Base-by-base conservation (phyloP, 2,113 vertebrate species). In the Rana temporaria region DNA sequence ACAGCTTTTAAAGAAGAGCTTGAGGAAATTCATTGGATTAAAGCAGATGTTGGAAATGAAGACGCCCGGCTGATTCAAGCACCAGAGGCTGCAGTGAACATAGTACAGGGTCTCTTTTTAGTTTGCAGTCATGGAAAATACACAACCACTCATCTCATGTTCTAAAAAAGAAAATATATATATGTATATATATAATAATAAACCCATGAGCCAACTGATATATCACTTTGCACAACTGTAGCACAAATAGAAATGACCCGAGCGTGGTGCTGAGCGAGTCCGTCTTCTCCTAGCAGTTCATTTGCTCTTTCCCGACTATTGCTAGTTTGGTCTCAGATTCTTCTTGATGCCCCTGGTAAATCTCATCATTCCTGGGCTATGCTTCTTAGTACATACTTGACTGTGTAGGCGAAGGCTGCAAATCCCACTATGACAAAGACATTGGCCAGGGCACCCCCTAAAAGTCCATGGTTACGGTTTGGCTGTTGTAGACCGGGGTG, bases 391-490 rank as follows among this genome's bases (percentile, higher is more conserved):
- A 99, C 97, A 3, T 97, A 99, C 89, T 98, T 99, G 83, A 99
- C 98, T 42, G 98, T 99, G 93, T 99, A 99, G 87, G 98, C 98
- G 7, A 99, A 99, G 56, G 98, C 98, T 0, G 98, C 98, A 30
- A 99, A 99, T 71, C 98, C 98, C 14, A 99, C 97, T 63, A 99
- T 98, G 80, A 99, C 97, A 82, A 99, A 99, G 88, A 99, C 93
- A 93, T 99, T 99, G 88, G 97, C 96, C 85, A 99, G 85, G 55
- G 98, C 98, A 0, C 98, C 98, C 0, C 98, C 98, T 67, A 99
- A 86, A 84, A 99, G 96, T 97, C 97, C 98, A 15, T 98, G 96
- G 90, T 99, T 96, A n/a, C 97, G 94, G 84, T 98, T 96, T 88
- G 95, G 94, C 92, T 98, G 98, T 68, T 96, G 96, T 4, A 95